Evolutionary conservation across 1,140 invertebrate genomes (phyloP), one percentile per base, ranked within the genome.

Genomic region (Drosophila orosa): DNA sequence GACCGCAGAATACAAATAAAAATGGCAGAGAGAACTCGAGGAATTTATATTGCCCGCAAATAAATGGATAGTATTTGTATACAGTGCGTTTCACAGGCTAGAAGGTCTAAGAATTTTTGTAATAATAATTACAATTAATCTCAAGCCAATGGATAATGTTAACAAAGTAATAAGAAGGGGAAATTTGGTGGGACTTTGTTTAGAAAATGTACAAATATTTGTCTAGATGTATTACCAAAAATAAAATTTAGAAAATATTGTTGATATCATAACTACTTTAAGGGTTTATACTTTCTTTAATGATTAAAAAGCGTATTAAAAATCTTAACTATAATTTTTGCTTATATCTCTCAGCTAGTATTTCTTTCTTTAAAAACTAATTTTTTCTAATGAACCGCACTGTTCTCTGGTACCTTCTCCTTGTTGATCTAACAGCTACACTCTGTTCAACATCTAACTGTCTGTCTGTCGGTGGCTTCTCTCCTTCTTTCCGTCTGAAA

Each of bases 11-110:
- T 82, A 72, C 74, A 78, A 85, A 85, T 82, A 78, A 86, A 85
- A 71, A 60, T 74, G 55, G 31, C 22, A 25, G 40, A 37, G 17
- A 58, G 24, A 74, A 55, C 74, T 67, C 67, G 33, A 68, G 68
- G 60, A 69, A 86, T 85, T 86, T 86, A 78, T 85, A 85, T 85
- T 81, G 60, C 39, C 82, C 69, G 24, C 54, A 75, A 44, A 75
- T 75, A 81, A 67, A 74, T 73, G 62, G 39, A 45, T 44, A n/a
- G 7, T 68, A 13, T 35, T n/a, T 29, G 47, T 15, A 52, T 24
- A 74, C 71, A 48, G 65, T 56, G 39, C 24, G 48, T 31, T 15
- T 25, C 40, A 19, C 37, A 45, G 44, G 29, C 60, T 5, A 22
- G 3, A 60, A 15, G 24, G 22, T 13, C 0, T 6, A 27, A 13